Conservation (phyloP, 2,888 invertebrate species). For the Helleia helle region DNA sequence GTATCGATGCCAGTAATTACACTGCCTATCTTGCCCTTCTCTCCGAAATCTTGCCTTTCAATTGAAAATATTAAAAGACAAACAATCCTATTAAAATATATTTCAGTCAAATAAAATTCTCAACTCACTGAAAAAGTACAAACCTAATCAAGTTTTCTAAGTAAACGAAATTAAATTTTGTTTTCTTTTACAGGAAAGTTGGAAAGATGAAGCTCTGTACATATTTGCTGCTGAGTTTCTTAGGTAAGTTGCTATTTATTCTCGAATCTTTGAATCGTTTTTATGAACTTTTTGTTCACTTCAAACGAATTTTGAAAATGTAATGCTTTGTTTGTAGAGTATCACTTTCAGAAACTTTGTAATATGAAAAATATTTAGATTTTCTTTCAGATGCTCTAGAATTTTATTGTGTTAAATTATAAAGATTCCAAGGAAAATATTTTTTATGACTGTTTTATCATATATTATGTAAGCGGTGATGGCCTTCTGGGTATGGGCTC, state of each 20-base stretch:
- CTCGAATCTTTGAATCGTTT: slow-evolving; percentile 15
- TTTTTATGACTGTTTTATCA: too few species aligned
- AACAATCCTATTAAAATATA: not conserved
- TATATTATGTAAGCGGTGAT: too few species aligned
- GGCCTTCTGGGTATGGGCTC: too few species aligned
- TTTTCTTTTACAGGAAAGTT: slow-evolving; percentile 52
- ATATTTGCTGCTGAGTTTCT: slow-evolving; percentile 64
- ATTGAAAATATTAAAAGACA: not conserved
- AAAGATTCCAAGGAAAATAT: too few species aligned
- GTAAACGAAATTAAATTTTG: slow-evolving; percentile 23
- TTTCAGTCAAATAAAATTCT: not conserved
- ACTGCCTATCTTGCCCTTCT: too few species aligned
- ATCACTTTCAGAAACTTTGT: too few species aligned
- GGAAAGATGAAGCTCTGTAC: slow-evolving; percentile 64
- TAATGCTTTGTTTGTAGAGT: too few species aligned
- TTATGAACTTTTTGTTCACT: slow-evolving; percentile 10
- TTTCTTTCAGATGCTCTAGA: too few species aligned
- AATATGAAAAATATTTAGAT: too few species aligned
- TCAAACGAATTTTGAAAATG: not conserved
- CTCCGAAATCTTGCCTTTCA: too few species aligned
- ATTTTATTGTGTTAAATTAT: too few species aligned
- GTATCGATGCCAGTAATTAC: too few species aligned
- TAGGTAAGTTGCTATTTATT: slow-evolving; percentile 49
- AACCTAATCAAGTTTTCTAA: slow-evolving; percentile 19
- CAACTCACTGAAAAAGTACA: slow-evolving; percentile 1